Conservation (phyloP, 2,888 invertebrate species). For the Serrognathus titanus region DNA sequence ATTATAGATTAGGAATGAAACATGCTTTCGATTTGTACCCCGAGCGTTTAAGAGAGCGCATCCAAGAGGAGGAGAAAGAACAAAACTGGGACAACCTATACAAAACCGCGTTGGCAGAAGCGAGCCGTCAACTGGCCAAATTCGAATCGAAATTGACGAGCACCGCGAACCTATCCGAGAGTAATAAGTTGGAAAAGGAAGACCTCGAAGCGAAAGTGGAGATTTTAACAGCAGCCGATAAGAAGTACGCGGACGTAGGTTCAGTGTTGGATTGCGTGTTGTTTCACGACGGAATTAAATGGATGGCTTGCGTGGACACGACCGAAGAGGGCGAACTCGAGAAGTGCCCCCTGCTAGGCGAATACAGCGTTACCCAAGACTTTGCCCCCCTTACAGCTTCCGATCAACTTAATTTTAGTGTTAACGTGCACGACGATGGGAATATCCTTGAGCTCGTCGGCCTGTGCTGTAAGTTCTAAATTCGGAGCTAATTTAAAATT, state of each 20-base stretch:
- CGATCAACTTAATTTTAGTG: constrained; percentile 82
- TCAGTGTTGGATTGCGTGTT: constrained; percentile 91
- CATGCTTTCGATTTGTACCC: constrained; percentile 85
- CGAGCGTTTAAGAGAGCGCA: constrained; percentile 74
- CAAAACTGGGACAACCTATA: constrained; percentile 83
- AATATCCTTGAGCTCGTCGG: constrained; percentile 89
- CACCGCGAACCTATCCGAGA: constrained; percentile 44
- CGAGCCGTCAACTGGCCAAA: constrained; percentile 68
- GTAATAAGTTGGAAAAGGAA: constrained; percentile 82
- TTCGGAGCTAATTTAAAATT: too few relatives aligned
- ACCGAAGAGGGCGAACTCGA: constrained; percentile 77
- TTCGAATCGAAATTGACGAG: constrained; percentile 58
- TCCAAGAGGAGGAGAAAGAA: constrained; percentile 70
- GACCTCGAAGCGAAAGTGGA: constrained; percentile 86
- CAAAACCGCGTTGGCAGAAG: constrained; percentile 74
- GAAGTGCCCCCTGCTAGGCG: constrained; percentile 73
- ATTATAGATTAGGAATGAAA: constrained; percentile 85
- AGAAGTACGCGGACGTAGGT: constrained; percentile 82
- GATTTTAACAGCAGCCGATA: constrained; percentile 75
- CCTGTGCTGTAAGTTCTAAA: constrained; percentile 77
- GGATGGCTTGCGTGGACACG: constrained; percentile 86
- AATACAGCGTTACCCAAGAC: constrained; percentile 76
- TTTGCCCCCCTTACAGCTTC: constrained; percentile 71
- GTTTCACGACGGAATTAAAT: constrained; percentile 87
- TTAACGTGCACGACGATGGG: constrained; percentile 90